Conservation (phyloP, 2,113 vertebrate species). For the Passer montanus region DNA sequence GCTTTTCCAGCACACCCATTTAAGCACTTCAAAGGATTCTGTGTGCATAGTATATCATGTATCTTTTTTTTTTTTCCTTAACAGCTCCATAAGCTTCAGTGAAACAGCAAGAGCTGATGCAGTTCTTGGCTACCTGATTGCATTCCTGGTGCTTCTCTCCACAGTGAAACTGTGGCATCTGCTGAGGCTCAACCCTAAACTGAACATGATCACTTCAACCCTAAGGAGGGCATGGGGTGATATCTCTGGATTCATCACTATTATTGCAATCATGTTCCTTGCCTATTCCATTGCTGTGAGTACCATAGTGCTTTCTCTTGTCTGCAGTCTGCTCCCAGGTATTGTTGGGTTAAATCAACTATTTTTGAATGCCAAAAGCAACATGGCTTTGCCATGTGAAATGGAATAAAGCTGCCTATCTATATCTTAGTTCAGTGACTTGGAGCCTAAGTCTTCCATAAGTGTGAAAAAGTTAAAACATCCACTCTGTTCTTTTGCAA, state of each 20-base stretch:
- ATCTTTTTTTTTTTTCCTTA: not conserved
- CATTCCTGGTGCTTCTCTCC: constrained; percentile 91
- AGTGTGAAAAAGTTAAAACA: not conserved
- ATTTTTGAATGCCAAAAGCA: not conserved
- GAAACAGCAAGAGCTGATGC: constrained; percentile 88
- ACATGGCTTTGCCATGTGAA: not conserved
- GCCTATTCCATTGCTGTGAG: constrained; percentile 92
- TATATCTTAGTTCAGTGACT: not conserved
- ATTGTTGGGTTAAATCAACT: not conserved
- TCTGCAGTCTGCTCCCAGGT: not conserved
- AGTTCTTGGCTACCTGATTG: constrained; percentile 90
- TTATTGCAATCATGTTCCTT: constrained; percentile 90
- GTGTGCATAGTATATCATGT: not conserved
- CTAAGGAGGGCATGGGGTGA: constrained; percentile 90
- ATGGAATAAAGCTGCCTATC: not conserved
- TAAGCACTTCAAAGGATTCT: not conserved
- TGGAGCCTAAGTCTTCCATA: not conserved
- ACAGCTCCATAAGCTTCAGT: constrained; percentile 86
- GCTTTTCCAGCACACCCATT: not conserved
- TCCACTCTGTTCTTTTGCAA: not conserved
- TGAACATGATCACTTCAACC: constrained; percentile 92
- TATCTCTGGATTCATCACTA: constrained; percentile 89
- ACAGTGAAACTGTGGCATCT: constrained; percentile 95
- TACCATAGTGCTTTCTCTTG: not conserved
- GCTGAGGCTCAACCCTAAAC: constrained; percentile 91